Conservation (phyloP, 2,113 vertebrate species). For the Dromaius novaehollandiae region DNA sequence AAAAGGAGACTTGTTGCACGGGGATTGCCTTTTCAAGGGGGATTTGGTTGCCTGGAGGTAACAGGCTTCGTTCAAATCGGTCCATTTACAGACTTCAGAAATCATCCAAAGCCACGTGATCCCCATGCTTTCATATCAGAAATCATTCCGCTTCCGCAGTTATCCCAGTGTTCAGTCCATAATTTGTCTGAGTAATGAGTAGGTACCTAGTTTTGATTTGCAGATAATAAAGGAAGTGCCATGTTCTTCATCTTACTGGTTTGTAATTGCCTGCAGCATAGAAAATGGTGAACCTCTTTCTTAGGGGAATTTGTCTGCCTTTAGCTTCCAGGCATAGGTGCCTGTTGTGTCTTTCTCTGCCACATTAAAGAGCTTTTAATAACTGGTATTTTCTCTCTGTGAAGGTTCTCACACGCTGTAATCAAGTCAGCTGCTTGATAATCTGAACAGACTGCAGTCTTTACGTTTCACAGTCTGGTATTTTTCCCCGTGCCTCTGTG, state of each 20-base stretch:
- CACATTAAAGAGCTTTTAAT: slow-evolving; percentile 47
- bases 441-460: slow-evolving; percentile 39
- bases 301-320: neutral
- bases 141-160: no score
- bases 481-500: neutral
- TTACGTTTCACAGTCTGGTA: slow-evolving; percentile 30
- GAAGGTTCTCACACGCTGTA: slow-evolving; percentile 12
- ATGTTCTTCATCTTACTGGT: neutral
- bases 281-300: neutral
- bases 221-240: neutral
- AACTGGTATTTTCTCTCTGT: slow-evolving; percentile 35
- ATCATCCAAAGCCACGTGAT: rapidly evolving
- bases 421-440: slow-evolving; percentile 42
- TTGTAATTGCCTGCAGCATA: neutral
- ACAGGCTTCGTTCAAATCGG: neutral
- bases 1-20: neutral
- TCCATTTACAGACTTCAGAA: rapidly evolving
- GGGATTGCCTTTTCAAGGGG: neutral
- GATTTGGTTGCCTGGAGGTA: neutral
- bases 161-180: neutral
- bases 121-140: rapidly evolving
- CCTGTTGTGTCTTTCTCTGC: slow-evolving; percentile 30
- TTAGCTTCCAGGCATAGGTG: slow-evolving; percentile 37
- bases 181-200: neutral
- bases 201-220: neutral